phyloP scores from a whole-genome alignment of 1,140 invertebrate genomes.

The Drosophila punjabiensis region DNA sequence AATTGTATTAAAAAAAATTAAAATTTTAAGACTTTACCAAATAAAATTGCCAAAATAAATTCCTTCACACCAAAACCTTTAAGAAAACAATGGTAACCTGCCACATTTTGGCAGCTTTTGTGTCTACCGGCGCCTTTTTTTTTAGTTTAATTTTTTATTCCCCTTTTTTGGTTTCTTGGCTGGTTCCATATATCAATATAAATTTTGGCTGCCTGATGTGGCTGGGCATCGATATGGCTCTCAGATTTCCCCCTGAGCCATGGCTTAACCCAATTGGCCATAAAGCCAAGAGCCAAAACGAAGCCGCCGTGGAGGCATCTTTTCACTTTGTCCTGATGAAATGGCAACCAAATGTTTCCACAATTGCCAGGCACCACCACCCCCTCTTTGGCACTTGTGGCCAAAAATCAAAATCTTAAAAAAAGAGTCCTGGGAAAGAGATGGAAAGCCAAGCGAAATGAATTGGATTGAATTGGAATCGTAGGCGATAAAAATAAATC shows the following conservation, averaged over 20 bases:
- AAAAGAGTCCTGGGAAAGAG: conserved; percentile 22
- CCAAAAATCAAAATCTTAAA: conserved; percentile 57
- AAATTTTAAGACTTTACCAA: not conserved
- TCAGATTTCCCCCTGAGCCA: conserved; percentile 12
- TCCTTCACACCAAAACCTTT: not conserved
- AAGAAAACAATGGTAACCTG: not conserved
- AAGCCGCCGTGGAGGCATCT: conserved; percentile 26
- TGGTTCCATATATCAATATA: conserved; percentile 42
- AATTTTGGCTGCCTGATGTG: conserved; percentile 49
- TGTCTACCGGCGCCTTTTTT: not conserved
- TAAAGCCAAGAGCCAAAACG: conserved; percentile 52
- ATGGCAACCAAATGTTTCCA: conserved; percentile 57
- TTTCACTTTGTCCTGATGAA: conserved; percentile 52
- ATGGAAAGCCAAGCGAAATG: conserved; percentile 62
- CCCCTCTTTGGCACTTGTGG: conserved; percentile 47
- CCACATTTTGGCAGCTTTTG: conserved; percentile 20
- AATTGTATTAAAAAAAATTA: not conserved
- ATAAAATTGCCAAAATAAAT: too few species aligned
- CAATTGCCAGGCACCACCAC: conserved; percentile 26
- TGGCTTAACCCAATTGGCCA: conserved; percentile 55
- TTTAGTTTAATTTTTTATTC: conserved; percentile 4
- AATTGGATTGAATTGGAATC: conserved; percentile 82
- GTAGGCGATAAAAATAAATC: conserved; percentile 84
- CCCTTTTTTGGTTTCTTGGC: conserved; percentile 13
- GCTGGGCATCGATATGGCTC: conserved; percentile 34